phyloP scores from a whole-genome alignment of 2,888 invertebrate species.

The Aromia moschata region DNA sequence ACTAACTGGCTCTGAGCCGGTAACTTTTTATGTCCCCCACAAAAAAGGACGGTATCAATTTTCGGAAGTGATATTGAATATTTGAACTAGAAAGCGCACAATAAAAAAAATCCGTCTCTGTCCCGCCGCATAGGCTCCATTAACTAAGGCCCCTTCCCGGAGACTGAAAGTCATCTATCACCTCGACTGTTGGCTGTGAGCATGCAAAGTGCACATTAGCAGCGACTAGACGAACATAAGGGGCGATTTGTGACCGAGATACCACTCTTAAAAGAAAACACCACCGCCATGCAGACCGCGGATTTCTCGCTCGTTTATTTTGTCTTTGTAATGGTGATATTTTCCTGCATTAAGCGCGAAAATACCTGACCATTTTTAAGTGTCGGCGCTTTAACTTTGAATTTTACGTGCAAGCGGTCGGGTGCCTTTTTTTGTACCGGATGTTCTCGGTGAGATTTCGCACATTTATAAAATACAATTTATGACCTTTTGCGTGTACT shows the following conservation, averaged over 20 bases:
- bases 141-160: conserved; percentile 49
- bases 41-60: background rate
- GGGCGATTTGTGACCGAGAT: conserved; percentile 49
- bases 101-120: conserved; percentile 29
- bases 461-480: too few relatives aligned
- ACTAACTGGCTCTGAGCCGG: too few relatives aligned
- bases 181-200: conserved; percentile 42
- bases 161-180: conserved; percentile 50
- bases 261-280: conserved; percentile 36
- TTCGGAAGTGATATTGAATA: background rate
- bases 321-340: conserved; percentile 10
- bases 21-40: too few relatives aligned
- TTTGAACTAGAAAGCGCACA: conserved; percentile 14
- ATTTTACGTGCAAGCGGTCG: background rate
- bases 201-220: conserved; percentile 59
- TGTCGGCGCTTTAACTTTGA: background rate
- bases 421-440: background rate
- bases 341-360: background rate
- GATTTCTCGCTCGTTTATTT: conserved; percentile 17
- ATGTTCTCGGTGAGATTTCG: too few relatives aligned
- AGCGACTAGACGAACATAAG: conserved; percentile 49
- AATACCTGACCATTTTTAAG: background rate
- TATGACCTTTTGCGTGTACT: too few relatives aligned
- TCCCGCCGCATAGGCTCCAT: conserved; percentile 40
- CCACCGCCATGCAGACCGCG: conserved; percentile 11